Conservation (phyloP, 2,797 vertebrate genomes). For the Alectoris magna region DNA sequence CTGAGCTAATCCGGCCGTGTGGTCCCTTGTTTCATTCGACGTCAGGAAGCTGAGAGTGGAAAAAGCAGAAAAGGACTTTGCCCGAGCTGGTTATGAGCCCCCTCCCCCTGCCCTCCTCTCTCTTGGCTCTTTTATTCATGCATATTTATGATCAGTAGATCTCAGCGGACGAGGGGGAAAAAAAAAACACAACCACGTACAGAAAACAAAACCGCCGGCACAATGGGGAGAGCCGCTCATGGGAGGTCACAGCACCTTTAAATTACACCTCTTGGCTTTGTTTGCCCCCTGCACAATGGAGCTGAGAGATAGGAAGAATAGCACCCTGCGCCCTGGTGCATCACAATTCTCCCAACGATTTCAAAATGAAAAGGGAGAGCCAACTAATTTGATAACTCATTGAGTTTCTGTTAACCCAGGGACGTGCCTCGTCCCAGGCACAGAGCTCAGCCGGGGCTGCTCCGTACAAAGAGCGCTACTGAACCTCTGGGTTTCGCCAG, state of each 20-base stretch:
- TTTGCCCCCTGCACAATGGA: constrained; percentile 60
- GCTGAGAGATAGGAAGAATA: constrained; percentile 68
- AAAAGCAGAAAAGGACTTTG: constrained; percentile 69
- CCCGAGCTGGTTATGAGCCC: constrained; percentile 70
- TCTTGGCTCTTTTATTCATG: constrained; percentile 62
- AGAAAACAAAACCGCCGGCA: constrained; percentile 59
- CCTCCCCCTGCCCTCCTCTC: constrained; percentile 34
- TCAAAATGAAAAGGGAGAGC: constrained; percentile 55
- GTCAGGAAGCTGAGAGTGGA: constrained; percentile 47
- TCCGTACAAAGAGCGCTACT: constrained; percentile 24
- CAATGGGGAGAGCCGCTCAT: constrained; percentile 65
- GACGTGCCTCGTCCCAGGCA: constrained; percentile 5
- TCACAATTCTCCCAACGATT: constrained; percentile 49
- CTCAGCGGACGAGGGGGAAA: constrained; percentile 14
- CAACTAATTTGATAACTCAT: constrained; percentile 40
- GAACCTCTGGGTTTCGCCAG: constrained; percentile 16
- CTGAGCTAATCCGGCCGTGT: constrained; percentile 72
- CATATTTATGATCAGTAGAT: constrained; percentile 74
- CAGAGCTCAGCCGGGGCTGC: constrained; percentile 1
- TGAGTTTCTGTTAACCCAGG: constrained; percentile 56
- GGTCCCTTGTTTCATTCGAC: constrained; percentile 62
- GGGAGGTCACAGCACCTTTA: constrained; percentile 76
- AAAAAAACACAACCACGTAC: constrained; percentile 27
- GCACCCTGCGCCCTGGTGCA: constrained; percentile 24
- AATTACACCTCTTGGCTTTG: constrained; percentile 77